Conservation (phyloP, 2,888 invertebrate genomes). For the Coronaproctus castanopsis region DNA sequence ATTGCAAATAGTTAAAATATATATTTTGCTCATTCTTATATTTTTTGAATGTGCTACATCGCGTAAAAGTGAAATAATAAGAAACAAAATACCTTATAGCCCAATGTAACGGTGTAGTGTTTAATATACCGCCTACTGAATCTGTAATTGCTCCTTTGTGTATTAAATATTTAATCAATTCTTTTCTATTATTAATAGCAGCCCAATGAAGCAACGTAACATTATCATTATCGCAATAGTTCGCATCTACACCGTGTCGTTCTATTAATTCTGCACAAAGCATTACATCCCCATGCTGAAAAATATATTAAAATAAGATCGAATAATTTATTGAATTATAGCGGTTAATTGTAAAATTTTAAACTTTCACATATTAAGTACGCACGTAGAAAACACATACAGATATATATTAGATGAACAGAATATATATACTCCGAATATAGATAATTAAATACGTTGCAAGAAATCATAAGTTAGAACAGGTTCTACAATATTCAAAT, state of each 20-base stretch:
- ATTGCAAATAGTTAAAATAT: too few species aligned
- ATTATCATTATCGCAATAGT: constrained; percentile 81
- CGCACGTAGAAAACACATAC: too few species aligned
- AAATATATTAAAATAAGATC: constrained; percentile 11
- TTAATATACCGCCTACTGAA: constrained; percentile 84
- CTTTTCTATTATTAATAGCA: constrained; percentile 87
- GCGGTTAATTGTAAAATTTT: too few species aligned
- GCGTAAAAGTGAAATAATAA: too few species aligned
- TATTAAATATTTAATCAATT: constrained; percentile 74
- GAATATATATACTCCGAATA: too few species aligned
- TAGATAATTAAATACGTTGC: too few species aligned
- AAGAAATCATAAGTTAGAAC: too few species aligned
- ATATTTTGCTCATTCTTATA: too few species aligned
- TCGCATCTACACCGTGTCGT: constrained; percentile 69
- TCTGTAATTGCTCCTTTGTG: constrained; percentile 74
- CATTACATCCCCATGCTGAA: constrained; percentile 65
- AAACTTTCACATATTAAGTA: too few species aligned
- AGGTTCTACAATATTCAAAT: too few species aligned
- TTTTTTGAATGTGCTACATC: too few species aligned
- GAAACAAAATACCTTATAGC: constrained; percentile 66
- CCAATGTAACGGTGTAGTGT: constrained; percentile 95
- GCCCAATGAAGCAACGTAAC: constrained; percentile 99
- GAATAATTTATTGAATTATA: constrained; percentile 4
- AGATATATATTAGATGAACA: too few species aligned
- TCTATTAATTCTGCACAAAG: constrained; percentile 51